These are phyloP conservation scores for Corythaeola cristata DNA, from an alignment of 2,113 vertebrate genomes.

Conservation along the genomic window DNA sequence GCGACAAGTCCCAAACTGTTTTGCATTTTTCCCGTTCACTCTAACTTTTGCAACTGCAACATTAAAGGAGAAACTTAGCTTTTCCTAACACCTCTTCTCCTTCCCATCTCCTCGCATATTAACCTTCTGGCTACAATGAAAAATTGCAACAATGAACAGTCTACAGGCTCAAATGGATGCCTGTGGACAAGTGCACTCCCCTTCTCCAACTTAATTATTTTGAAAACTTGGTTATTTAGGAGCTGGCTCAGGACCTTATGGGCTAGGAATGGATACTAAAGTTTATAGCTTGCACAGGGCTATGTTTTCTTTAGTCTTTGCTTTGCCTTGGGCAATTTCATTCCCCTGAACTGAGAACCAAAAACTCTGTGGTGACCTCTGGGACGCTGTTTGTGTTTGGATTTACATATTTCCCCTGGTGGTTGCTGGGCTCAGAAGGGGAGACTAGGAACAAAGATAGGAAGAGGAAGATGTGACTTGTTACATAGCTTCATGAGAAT, in stretches of 20 bases:
- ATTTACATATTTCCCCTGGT: background rate
- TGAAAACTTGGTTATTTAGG: background rate
- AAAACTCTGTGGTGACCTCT: background rate
- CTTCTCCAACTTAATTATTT: background rate
- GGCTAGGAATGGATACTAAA: background rate
- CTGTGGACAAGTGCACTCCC: background rate
- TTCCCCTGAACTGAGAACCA: background rate
- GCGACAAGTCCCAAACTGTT: background rate
- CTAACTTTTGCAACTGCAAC: background rate
- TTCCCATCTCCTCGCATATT: accelerated
- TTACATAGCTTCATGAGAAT: background rate
- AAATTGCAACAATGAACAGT: background rate
- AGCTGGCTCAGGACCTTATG: background rate
- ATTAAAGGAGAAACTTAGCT: background rate
- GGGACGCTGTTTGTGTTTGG: background rate
- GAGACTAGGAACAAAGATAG: background rate
- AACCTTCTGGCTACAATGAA: background rate
- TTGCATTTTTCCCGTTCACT: background rate
- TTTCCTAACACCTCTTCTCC: background rate
- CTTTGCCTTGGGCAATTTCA: background rate
- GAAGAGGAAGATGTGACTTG: background rate
- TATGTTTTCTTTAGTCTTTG: background rate
- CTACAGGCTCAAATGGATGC: background rate
- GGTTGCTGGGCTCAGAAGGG: background rate
- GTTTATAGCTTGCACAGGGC: background rate